Conservation (phyloP, 2,888 invertebrate genomes). For the Oscheius sp. region DNA sequence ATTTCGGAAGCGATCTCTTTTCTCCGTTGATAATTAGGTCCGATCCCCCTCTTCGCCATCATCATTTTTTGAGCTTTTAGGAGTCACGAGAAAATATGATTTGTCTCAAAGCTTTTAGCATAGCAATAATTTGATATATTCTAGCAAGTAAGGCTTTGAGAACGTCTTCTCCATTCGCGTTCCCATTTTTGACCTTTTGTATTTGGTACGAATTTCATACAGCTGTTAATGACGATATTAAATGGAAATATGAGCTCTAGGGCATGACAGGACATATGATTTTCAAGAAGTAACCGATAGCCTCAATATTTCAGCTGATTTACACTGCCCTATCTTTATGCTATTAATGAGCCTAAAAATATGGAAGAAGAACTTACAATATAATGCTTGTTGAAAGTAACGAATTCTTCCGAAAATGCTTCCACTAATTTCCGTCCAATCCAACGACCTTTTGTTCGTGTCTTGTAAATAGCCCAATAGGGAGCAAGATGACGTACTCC, state of each 20-base stretch:
- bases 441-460: slow-evolving; percentile 66
- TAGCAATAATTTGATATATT: slow-evolving; percentile 27
- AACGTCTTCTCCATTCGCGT: not conserved
- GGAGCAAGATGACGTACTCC: slow-evolving; percentile 68
- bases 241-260: no score
- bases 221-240: no score
- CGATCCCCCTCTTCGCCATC: slow-evolving; percentile 9
- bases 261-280: no score
- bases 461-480: slow-evolving; percentile 67
- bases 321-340: no score
- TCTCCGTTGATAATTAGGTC: slow-evolving; percentile 28
- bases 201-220: no score
- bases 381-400: slow-evolving; percentile 64
- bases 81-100: slow-evolving; percentile 6
- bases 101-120: slow-evolving; percentile 34
- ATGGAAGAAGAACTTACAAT: slow-evolving; percentile 65
- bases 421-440: slow-evolving; percentile 66
- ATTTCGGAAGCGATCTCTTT: slow-evolving; percentile 10
- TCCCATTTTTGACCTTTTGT: slow-evolving; percentile 1
- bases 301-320: no score
- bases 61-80: slow-evolving; percentile 4
- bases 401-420: slow-evolving; percentile 66
- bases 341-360: no score
- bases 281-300: no score
- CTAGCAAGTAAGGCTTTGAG: not conserved